Base-by-base conservation (phyloP, 2,888 invertebrate species). In the Pristionchus japonicus region DNA sequence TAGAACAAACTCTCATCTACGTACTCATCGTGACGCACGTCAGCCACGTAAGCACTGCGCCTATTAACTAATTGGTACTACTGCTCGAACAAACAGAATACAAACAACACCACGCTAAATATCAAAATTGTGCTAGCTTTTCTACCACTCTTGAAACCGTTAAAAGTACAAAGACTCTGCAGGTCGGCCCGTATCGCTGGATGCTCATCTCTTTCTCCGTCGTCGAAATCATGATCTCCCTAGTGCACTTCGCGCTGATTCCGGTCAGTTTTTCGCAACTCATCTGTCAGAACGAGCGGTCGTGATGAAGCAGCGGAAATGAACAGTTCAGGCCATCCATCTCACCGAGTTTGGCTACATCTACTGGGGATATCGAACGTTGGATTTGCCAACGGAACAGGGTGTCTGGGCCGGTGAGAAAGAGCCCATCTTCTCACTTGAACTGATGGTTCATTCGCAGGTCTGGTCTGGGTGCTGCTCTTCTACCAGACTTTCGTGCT, bases 261-360 rank as follows among this genome's bases (percentile, higher is more conserved):
- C 70, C 70, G 70, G 70, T 70, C 2, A 70, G 70, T n/a, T 4
- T n/a, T 17, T 57, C 17, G n/a, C n/a, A n/a, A 43, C 43, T 43
- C 43, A n/a, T n/a, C n/a, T n/a, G n/a, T n/a, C n/a, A n/a, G n/a
- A n/a, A 1, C 61, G 1, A 11, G 9, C 27, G 1, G 2, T 15
- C 23, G 23, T 7, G 4, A 37, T 70, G 3, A 3, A 15, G 70
- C 7, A 31, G 13, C 34, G 13, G 11, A n/a, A 61, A n/a, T 27
- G 2, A 31, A 31, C 31, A 7, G 1, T 20, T 37, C 70, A 74
- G 70, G 70, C 37, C 20, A 74, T 74, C 40, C 70, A 74, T 23
- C 37, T 74, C 23, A 40, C 40, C 70, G 70, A 74, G 40, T 74
- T 74, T 23, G 70, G 70, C 70, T 74, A 74, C 70, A 74, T 74